Evolutionary conservation across 2,113 vertebrate genomes (phyloP), one percentile per base, ranked within the genome.

Genomic region (Cyprinodon variegatus): DNA sequence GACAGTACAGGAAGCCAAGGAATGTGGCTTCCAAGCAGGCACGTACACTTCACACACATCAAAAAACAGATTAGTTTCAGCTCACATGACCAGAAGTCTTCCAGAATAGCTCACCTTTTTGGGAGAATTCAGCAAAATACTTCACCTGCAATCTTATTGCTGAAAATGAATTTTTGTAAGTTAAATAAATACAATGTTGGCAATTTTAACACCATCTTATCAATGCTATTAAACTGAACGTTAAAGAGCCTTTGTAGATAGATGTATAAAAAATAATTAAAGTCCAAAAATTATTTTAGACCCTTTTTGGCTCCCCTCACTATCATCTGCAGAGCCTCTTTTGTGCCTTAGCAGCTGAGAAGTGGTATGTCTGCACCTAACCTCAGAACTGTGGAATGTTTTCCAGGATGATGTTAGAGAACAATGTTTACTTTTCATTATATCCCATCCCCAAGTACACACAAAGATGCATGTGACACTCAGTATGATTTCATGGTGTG

Each of bases 21-120:
- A 89, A 84, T 83, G 67, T 77, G 70, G 62, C 68, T 72, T 74
- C 11, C 22, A 74, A 66, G 74, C 39, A 71, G 43, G 63, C 72
- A 48, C 20, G 13, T 57, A 59, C 36, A 64, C 67, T 66, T 62
- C 3, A 63, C 43, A 77, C 48, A 64, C 12, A 15, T 45, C n/a
- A 88, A 77, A 78, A 86, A 83, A 82, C 75, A 37, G 29, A 39
- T 76, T 69, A 61, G 59, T n/a, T 36, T 86, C 43, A 11, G 37
- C 69, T 72, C 67, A 74, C 50, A 68, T 80, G 48, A 43, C 76
- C 48, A 76, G 48, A 74, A 63, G 22, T 39, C 14, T 38, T 17
- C 50, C 3, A 0, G 59, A 17, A 20, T 81, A 41, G 45, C 45
- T 1, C 0, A 68, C 65, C 68, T 63, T 68, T 83, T 82, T 43